Conservation (phyloP, 2,888 invertebrate species). For the Aporophyla nigra region DNA sequence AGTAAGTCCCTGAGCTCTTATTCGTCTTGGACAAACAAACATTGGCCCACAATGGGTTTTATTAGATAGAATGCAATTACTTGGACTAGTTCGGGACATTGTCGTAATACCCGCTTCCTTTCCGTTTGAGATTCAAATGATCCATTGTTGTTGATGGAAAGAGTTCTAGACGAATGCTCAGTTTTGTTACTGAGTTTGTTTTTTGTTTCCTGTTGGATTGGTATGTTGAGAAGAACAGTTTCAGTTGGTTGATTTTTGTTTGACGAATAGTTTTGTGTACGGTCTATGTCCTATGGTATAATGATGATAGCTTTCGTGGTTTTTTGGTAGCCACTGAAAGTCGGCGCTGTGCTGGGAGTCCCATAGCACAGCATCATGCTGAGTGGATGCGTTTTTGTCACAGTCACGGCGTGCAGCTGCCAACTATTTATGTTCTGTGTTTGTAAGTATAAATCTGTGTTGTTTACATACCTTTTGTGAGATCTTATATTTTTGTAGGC, state of each 20-base stretch:
- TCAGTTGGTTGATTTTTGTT: slow-evolving; percentile 3
- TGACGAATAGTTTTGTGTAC: not conserved
- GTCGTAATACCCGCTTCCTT: slow-evolving; percentile 50
- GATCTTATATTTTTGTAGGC: too few species aligned
- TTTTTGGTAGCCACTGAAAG: too few species aligned
- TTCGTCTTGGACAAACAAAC: slow-evolving; percentile 39
- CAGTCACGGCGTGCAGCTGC: too few species aligned
- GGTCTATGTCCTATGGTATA: not conserved
- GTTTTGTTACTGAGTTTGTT: slow-evolving; percentile 3
- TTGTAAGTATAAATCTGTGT: too few species aligned
- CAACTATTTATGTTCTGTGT: too few species aligned
- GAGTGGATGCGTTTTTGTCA: too few species aligned
- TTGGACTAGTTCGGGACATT: slow-evolving; percentile 61
- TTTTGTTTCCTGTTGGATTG: slow-evolving; percentile 24
- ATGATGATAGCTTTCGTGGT: not conserved
- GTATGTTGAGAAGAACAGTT: slow-evolving; percentile 4
- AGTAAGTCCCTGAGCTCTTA: slow-evolving; percentile 26
- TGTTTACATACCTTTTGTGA: too few species aligned
- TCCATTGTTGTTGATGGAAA: slow-evolving; percentile 54
- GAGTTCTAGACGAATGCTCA: slow-evolving; percentile 46
- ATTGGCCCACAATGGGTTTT: slow-evolving; percentile 47
- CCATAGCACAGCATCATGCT: too few species aligned
- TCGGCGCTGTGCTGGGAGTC: too few species aligned
- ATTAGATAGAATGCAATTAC: slow-evolving; percentile 71
- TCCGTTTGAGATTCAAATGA: slow-evolving; percentile 72